These are phyloP conservation scores for Eristalis pertinax DNA, from an alignment of 2,888 invertebrate species.

Conservation along the genomic window DNA sequence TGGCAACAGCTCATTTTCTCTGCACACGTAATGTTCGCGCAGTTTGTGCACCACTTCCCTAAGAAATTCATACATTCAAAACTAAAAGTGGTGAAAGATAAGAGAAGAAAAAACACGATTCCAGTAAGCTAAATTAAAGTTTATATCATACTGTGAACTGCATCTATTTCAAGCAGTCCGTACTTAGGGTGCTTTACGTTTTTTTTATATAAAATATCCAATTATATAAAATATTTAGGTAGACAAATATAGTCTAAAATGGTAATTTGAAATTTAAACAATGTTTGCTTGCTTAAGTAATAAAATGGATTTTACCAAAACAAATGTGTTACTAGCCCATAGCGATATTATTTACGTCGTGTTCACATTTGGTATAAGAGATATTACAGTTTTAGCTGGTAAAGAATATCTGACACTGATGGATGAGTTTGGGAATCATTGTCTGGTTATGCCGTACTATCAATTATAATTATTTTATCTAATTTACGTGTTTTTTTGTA, in stretches of 20 bases:
- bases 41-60: slow-evolving; percentile 60
- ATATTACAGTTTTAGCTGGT: background rate
- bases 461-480: background rate
- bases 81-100: slow-evolving; percentile 51
- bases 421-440: background rate
- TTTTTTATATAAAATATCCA: no score
- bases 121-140: slow-evolving; percentile 7
- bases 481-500: background rate
- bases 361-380: no score
- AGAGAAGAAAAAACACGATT: slow-evolving; percentile 42
- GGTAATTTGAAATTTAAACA: no score
- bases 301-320: no score
- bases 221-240: no score
- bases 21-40: slow-evolving; percentile 37
- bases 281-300: no score
- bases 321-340: no score
- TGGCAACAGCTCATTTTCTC: slow-evolving; percentile 70
- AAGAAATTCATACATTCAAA: slow-evolving; percentile 54
- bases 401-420: background rate
- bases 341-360: no score
- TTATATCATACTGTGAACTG: background rate
- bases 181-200: no score
- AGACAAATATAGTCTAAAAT: no score
- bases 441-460: background rate
- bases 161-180: no score